Conservation (phyloP, 2,888 invertebrate species). For the Thymelicus sylvestris region DNA sequence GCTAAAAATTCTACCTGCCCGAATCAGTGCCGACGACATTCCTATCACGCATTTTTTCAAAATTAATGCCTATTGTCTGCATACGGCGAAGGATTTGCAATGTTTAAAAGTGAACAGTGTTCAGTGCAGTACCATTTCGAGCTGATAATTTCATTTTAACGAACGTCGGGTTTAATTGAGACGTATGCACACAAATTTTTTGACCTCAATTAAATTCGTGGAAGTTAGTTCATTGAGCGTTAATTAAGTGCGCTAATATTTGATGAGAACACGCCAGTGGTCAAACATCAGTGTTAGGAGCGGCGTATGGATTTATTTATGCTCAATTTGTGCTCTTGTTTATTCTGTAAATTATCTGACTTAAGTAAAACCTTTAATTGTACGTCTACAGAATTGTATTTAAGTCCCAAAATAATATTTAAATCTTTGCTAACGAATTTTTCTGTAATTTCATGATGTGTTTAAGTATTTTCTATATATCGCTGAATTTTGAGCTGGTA, state of each 20-base stretch:
- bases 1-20: conserved; percentile 82
- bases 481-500: no score
- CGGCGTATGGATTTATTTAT: neutral
- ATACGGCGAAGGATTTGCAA: conserved; percentile 36
- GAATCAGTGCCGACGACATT: conserved; percentile 73
- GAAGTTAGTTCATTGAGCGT: conserved; percentile 73
- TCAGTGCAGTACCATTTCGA: conserved; percentile 31
- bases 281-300: conserved; percentile 39
- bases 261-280: conserved; percentile 62
- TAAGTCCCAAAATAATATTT: no score
- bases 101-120: conserved; percentile 28
- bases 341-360: neutral
- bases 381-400: no score
- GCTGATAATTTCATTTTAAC: conserved; percentile 46
- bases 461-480: no score
- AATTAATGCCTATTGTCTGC: conserved; percentile 79
- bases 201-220: conserved; percentile 82
- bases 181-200: conserved; percentile 80
- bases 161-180: conserved; percentile 69
- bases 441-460: no score
- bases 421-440: no score
- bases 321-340: neutral
- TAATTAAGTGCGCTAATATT: conserved; percentile 79
- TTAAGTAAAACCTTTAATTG: neutral
- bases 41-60: conserved; percentile 74